These are phyloP conservation scores for Botia kubotai DNA, from an alignment of 2,797 vertebrate genomes.

Conservation along the genomic window DNA sequence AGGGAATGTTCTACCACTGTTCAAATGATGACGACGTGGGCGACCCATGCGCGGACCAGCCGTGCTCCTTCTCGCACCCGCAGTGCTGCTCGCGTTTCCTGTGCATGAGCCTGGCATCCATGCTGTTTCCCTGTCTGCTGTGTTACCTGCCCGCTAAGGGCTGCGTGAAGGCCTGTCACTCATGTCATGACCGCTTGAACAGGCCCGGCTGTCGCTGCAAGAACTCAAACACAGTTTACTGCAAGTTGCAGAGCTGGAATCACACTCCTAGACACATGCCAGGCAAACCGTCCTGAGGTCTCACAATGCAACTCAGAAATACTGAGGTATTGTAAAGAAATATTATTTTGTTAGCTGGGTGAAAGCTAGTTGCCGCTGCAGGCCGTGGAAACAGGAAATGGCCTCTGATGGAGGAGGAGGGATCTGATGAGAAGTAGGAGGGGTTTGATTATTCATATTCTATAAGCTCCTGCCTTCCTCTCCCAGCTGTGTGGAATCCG, in stretches of 20 bases:
- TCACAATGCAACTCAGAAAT: neutral
- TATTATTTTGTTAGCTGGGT: neutral
- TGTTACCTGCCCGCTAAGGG: slow-evolving; percentile 95
- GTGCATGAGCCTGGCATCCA: slow-evolving; percentile 93
- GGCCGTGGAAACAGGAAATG: neutral
- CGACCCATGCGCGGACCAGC: slow-evolving; percentile 92
- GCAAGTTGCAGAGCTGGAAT: slow-evolving; percentile 92
- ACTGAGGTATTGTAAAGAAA: neutral
- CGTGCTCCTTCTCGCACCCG: slow-evolving; percentile 92
- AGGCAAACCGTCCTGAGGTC: slow-evolving; percentile 88
- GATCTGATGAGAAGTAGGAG: too few relatives aligned
- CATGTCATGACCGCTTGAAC: slow-evolving; percentile 89
- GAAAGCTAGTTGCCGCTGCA: slow-evolving; percentile 4
- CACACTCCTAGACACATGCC: slow-evolving; percentile 45
- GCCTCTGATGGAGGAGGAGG: neutral
- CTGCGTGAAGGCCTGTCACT: slow-evolving; percentile 87
- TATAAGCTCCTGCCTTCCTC: slow-evolving; percentile 67
- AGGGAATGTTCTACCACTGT: slow-evolving; percentile 98
- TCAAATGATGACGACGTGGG: slow-evolving; percentile 94
- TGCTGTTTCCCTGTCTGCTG: slow-evolving; percentile 92
- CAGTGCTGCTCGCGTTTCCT: slow-evolving; percentile 95
- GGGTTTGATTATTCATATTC: neutral
- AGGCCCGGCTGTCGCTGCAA: slow-evolving; percentile 95
- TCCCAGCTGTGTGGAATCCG: slow-evolving; percentile 60
- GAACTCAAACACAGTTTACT: slow-evolving; percentile 98